Conservation (phyloP, 2,888 invertebrate species). For the Galeruca laticollis region DNA sequence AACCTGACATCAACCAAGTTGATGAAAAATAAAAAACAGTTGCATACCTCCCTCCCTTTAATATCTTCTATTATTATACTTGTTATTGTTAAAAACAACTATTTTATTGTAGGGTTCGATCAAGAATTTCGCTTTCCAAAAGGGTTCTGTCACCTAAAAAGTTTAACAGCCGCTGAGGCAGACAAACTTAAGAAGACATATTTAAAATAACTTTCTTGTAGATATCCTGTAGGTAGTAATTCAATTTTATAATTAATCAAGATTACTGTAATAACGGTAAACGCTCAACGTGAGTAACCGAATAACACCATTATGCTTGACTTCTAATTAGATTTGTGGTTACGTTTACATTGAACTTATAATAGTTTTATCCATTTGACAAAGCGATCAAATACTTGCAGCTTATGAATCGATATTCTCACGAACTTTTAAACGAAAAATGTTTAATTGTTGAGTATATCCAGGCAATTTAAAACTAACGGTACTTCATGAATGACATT, state of each 20-base stretch:
- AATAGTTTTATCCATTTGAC: background rate
- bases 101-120: too few relatives aligned
- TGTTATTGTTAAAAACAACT: too few relatives aligned
- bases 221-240: background rate
- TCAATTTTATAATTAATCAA: slow-evolving; percentile 5
- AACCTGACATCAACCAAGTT: too few relatives aligned
- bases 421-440: background rate
- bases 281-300: background rate
- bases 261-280: slow-evolving; percentile 15
- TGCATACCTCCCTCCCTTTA: too few relatives aligned
- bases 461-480: background rate
- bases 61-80: too few relatives aligned
- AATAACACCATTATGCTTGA: background rate
- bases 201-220: too few relatives aligned
- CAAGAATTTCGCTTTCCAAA: too few relatives aligned
- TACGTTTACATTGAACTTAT: background rate
- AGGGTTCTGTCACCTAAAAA: too few relatives aligned
- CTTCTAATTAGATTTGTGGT: slow-evolving; percentile 12
- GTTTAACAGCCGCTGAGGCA: too few relatives aligned
- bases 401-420: background rate
- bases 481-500: background rate
- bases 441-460: background rate
- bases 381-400: background rate
- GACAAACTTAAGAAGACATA: too few relatives aligned
- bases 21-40: too few relatives aligned